phyloP scores from a whole-genome alignment of 2,113 vertebrate species.

The Colaptes auratus region DNA sequence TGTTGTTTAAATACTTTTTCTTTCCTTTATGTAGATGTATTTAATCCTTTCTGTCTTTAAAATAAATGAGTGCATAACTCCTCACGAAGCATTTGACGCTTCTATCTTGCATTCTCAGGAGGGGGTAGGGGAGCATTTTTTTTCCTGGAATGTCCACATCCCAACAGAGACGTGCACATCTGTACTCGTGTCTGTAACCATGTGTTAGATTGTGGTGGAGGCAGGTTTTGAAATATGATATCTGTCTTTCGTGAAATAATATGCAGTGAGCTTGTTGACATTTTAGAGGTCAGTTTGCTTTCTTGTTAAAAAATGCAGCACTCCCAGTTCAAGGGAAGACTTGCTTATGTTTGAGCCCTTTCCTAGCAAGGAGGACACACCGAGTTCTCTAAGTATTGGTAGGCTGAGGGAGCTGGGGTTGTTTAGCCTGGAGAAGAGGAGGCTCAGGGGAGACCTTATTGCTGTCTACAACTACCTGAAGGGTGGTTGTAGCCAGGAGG shows the following conservation, averaged over 20 bases:
- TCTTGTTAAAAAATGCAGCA: neutral
- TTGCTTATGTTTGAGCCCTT: neutral
- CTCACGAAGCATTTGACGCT: neutral
- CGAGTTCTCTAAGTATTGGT: neutral
- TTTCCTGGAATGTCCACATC: neutral
- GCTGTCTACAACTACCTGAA: too few species aligned
- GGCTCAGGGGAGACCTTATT: too few species aligned
- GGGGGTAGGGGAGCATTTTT: neutral
- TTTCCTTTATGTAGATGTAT: slow-evolving; percentile 65
- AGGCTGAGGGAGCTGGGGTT: too few species aligned
- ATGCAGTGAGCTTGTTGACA: neutral
- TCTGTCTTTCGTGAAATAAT: neutral
- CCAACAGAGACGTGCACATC: neutral
- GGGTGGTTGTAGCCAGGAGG: too few species aligned
- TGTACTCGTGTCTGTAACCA: neutral
- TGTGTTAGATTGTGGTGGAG: neutral
- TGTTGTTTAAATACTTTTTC: slow-evolving; percentile 72
- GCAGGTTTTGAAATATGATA: neutral
- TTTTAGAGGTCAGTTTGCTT: neutral
- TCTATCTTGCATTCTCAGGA: neutral
- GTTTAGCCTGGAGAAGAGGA: too few species aligned
- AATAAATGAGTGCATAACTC: slow-evolving; percentile 21
- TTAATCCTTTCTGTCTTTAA: slow-evolving; percentile 63
- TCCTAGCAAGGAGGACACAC: neutral
- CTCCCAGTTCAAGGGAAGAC: neutral